Conservation (phyloP, 1,140 invertebrate species). For the Leptoteleia sp. region DNA sequence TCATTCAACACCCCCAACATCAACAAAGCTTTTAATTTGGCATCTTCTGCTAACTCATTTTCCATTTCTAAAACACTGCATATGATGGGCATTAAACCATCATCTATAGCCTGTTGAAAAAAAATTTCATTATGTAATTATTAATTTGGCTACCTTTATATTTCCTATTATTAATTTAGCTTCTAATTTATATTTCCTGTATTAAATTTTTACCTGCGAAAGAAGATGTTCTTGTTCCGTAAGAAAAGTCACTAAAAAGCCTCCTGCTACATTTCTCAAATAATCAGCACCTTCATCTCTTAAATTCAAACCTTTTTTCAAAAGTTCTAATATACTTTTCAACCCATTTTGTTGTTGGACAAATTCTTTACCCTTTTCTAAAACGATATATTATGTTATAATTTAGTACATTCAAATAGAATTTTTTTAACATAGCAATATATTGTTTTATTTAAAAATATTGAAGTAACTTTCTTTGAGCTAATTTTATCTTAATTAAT, state of each 20-base stretch:
- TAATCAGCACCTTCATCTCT: conserved; percentile 69
- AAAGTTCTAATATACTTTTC: conserved; percentile 68
- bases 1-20: conserved; percentile 89
- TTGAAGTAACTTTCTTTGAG: no score
- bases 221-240: conserved; percentile 87
- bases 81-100: conserved; percentile 85
- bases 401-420: no score
- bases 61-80: conserved; percentile 81
- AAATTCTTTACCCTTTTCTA: conserved; percentile 81
- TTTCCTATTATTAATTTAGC: neutral
- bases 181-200: neutral
- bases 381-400: conserved; percentile 4
- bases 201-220: conserved; percentile 68
- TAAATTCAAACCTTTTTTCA: conserved; percentile 69
- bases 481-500: no score
- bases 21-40: conserved; percentile 86
- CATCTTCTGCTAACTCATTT: conserved; percentile 80
- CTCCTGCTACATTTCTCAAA: conserved; percentile 83
- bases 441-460: no score
- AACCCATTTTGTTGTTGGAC: conserved; percentile 85
- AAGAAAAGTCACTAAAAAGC: conserved; percentile 90
- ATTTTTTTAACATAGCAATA: neutral
- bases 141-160: no score
- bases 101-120: conserved; percentile 83
- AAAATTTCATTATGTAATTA: no score